These are phyloP conservation scores for Nephila pilipes DNA, from an alignment of 1,140 invertebrate species.

Conservation along the genomic window DNA sequence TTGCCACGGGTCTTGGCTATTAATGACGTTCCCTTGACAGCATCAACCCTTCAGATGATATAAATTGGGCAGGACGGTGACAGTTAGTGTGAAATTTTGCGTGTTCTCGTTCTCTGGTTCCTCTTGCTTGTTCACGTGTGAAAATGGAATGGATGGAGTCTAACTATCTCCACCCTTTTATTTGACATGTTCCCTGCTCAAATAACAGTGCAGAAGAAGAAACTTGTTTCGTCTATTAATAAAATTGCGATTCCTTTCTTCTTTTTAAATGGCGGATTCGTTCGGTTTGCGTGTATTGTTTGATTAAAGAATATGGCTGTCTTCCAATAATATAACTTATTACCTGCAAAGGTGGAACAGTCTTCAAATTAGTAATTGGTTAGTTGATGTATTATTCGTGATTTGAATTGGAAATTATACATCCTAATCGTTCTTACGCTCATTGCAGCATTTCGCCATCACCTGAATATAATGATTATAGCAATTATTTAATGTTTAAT, in stretches of 20 bases:
- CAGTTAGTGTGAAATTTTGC: slow-evolving; percentile 50
- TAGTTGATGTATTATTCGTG: too few species aligned
- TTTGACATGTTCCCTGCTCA: background rate
- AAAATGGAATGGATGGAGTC: background rate
- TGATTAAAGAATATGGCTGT: background rate
- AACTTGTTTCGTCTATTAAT: background rate
- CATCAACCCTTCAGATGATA: slow-evolving; percentile 33
- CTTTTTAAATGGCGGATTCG: too few species aligned
- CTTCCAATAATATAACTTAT: too few species aligned
- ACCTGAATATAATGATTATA: too few species aligned
- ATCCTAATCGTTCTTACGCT: too few species aligned
- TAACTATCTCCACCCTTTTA: background rate
- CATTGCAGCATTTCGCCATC: too few species aligned
- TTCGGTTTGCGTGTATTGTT: background rate
- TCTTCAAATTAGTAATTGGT: too few species aligned
- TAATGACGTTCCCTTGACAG: slow-evolving; percentile 53
- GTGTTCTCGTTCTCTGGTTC: background rate
- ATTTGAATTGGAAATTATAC: too few species aligned
- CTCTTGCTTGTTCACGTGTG: background rate
- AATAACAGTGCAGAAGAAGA: background rate
- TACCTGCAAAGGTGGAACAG: too few species aligned
- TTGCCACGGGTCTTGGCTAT: slow-evolving; percentile 30
- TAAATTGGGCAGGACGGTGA: slow-evolving; percentile 57
- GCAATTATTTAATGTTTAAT: too few species aligned
- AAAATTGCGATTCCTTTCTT: too few species aligned